Conservation (phyloP, 2,113 vertebrate genomes). For the Serilophus lunatus region DNA sequence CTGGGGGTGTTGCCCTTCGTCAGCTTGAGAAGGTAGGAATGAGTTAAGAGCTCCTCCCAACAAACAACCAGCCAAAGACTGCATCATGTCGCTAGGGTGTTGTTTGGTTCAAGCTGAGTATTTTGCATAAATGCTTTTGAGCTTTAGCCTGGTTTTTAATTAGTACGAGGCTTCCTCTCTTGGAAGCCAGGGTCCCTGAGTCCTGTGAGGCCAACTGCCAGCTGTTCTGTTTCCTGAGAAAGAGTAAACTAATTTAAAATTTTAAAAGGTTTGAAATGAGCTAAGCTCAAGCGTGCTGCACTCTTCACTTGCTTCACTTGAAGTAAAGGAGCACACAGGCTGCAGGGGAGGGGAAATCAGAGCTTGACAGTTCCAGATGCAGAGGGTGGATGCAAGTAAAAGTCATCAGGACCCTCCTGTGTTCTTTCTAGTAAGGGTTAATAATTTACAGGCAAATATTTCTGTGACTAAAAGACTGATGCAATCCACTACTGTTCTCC, state of each 20-base stretch:
- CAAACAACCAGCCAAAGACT: background rate
- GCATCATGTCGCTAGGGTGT: background rate
- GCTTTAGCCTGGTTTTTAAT: conserved; percentile 40
- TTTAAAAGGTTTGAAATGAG: conserved; percentile 25
- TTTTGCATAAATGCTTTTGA: conserved; percentile 5
- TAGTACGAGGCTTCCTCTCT: conserved; percentile 16
- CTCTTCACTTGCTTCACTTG: background rate
- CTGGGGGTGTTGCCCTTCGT: background rate
- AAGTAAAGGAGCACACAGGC: background rate
- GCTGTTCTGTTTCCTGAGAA: conserved; percentile 41
- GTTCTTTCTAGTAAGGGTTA: background rate
- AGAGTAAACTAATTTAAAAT: conserved; percentile 35
- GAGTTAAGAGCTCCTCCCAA: background rate
- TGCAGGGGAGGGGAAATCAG: background rate
- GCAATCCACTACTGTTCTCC: background rate
- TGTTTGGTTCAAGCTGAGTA: background rate
- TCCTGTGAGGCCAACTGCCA: conserved; percentile 32
- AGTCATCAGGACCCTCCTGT: background rate
- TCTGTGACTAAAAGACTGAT: background rate
- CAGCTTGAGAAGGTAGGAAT: background rate
- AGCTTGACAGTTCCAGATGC: background rate
- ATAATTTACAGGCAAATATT: background rate
- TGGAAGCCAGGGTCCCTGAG: conserved; percentile 2
- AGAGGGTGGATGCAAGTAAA: background rate
- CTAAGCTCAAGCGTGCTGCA: conserved; percentile 2